Conservation (phyloP, 1,140 invertebrate species). For the Procambarus clarkii region DNA sequence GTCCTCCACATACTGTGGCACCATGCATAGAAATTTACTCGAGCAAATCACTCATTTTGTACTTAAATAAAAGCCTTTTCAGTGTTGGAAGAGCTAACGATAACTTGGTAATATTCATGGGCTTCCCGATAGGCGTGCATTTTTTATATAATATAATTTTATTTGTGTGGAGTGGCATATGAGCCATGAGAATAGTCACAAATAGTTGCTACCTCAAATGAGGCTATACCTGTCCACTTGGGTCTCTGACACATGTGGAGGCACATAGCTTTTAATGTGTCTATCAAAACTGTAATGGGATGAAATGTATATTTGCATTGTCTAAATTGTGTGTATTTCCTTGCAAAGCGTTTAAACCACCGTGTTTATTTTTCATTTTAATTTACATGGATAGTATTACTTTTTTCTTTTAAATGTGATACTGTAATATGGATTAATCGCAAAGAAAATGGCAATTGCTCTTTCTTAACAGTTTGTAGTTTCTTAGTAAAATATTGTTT, state of each 20-base stretch:
- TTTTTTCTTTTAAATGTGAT: neutral
- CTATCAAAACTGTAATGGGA: neutral
- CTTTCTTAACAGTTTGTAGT: neutral
- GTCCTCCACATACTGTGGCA: no score
- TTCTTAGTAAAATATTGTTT: neutral
- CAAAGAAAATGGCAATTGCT: neutral
- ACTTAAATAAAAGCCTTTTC: no score
- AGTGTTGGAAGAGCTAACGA: no score
- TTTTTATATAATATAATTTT: neutral
- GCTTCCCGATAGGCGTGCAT: conserved; percentile 1
- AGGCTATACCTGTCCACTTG: neutral
- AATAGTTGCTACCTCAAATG: conserved; percentile 24
- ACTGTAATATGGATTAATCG: neutral
- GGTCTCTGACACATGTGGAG: neutral
- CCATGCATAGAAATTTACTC: no score
- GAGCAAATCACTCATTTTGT: no score
- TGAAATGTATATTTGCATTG: neutral
- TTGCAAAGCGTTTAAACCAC: neutral
- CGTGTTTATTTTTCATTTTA: neutral
- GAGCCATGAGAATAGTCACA: neutral
- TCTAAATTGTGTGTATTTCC: neutral
- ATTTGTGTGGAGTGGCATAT: neutral
- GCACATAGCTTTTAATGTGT: neutral
- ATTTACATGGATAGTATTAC: neutral
- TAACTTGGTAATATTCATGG: neutral